These are phyloP conservation scores for Melanogrammus aeglefinus DNA, from an alignment of 2,797 vertebrate genomes.

Conservation along the genomic window DNA sequence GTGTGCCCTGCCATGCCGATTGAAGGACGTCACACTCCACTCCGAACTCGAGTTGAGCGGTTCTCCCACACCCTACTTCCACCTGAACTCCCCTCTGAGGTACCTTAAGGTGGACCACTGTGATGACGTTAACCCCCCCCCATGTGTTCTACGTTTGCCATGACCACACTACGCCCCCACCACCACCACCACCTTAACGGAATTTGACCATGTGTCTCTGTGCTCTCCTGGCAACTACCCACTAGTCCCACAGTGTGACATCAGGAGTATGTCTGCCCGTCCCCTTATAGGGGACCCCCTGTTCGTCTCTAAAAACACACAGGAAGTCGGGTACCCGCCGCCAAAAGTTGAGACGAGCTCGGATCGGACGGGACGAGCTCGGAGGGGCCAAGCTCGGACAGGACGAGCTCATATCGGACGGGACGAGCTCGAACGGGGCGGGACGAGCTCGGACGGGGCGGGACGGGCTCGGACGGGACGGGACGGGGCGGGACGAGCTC, in stretches of 20 bases:
- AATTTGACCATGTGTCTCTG: constrained; percentile 31
- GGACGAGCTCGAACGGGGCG: too few relatives aligned
- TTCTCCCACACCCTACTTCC: not conserved
- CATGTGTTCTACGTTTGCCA: not conserved
- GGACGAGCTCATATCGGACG: too few relatives aligned
- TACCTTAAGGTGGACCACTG: not conserved
- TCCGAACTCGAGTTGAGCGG: too few relatives aligned
- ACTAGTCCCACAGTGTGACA: not conserved
- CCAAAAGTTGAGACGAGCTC: not conserved
- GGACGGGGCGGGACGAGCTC: too few relatives aligned
- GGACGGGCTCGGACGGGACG: too few relatives aligned
- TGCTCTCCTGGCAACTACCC: constrained; percentile 20
- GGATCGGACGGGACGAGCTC: too few relatives aligned
- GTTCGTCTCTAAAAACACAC: constrained; percentile 20
- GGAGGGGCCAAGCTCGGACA: too few relatives aligned
- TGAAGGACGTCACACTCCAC: not conserved
- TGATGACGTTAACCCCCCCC: not conserved
- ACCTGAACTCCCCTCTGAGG: not conserved
- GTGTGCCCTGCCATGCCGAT: not conserved
- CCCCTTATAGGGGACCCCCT: constrained; percentile 16
- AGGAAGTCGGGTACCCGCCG: constrained; percentile 27
- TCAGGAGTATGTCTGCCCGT: constrained; percentile 20
- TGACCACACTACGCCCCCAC: constrained; percentile 34
- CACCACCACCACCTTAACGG: not conserved
- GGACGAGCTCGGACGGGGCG: too few relatives aligned